These are phyloP conservation scores for Podarcis lilfordi DNA, from an alignment of 2,797 vertebrate species.

Conservation along the genomic window DNA sequence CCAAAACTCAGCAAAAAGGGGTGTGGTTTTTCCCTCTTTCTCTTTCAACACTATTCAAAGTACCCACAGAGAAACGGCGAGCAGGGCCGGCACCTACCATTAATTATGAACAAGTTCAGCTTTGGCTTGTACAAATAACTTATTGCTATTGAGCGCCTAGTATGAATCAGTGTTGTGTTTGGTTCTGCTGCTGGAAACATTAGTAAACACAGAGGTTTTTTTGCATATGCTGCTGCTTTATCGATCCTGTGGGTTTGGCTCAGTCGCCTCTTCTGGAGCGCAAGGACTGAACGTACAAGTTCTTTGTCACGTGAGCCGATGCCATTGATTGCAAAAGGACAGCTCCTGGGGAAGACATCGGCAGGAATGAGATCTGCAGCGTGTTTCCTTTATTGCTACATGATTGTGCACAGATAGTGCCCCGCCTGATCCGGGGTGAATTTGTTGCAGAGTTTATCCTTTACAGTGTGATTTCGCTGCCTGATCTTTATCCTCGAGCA, in stretches of 20 bases:
- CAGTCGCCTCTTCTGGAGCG: background rate
- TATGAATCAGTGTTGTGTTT: background rate
- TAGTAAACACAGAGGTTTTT: background rate
- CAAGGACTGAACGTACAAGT: background rate
- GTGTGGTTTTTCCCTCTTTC: too few species aligned
- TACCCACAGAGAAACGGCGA: rapidly evolving
- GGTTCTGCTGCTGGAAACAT: background rate
- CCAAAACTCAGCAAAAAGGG: background rate
- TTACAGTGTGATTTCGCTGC: background rate
- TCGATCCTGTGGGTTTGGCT: background rate
- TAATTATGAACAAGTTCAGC: background rate
- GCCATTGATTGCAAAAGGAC: background rate
- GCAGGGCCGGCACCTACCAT: background rate
- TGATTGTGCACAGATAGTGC: background rate
- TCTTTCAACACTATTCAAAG: background rate
- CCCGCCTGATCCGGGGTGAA: background rate
- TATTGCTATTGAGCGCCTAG: background rate
- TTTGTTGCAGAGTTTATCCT: background rate
- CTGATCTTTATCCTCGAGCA: background rate
- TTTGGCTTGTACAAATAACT: background rate
- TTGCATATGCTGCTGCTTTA: background rate
- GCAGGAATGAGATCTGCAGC: background rate
- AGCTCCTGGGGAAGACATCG: background rate
- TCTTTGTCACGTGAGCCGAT: background rate
- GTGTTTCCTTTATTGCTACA: background rate